These are phyloP conservation scores for Psephotus haematonotus DNA, from an alignment of 2,113 vertebrate genomes.

Conservation along the genomic window DNA sequence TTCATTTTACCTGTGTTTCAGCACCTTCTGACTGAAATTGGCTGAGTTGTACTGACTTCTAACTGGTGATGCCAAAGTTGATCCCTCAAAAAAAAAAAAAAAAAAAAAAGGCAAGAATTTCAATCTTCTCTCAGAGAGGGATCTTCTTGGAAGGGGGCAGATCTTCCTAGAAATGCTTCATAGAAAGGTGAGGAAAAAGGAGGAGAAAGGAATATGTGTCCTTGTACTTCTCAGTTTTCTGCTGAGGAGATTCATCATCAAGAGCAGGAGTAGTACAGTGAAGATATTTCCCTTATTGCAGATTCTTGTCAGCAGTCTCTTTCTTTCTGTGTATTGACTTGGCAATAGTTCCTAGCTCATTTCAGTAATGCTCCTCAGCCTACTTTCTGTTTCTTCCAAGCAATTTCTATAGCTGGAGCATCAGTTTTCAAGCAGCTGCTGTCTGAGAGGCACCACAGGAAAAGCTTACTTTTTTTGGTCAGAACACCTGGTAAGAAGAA, in stretches of 20 bases:
- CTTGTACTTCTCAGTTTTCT: background rate
- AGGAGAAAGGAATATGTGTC: background rate
- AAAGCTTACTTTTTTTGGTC: background rate
- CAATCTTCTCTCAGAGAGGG: background rate
- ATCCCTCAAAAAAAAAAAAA: background rate
- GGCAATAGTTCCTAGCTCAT: background rate
- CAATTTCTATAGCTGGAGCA: background rate
- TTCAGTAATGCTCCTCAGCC: background rate
- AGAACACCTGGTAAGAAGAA: background rate
- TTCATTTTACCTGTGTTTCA: constrained; percentile 1
- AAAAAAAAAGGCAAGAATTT: background rate
- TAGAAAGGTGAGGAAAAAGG: background rate
- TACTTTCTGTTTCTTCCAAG: background rate
- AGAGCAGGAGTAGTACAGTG: background rate
- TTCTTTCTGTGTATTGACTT: background rate
- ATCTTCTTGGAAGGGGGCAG: background rate
- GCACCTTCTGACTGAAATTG: background rate
- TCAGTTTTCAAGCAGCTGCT: background rate
- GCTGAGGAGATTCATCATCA: background rate
- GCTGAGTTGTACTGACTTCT: background rate
- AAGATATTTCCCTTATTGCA: background rate
- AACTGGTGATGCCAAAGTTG: background rate
- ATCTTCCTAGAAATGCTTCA: background rate
- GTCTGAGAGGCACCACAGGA: background rate
- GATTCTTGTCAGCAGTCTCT: background rate